Percentiles rank a stretch among this genome's conserved stretches.
Evolutionary conservation across 1,140 invertebrate genomes (phyloP).

Genomic region (Trypoxylus dichotomus): DNA sequence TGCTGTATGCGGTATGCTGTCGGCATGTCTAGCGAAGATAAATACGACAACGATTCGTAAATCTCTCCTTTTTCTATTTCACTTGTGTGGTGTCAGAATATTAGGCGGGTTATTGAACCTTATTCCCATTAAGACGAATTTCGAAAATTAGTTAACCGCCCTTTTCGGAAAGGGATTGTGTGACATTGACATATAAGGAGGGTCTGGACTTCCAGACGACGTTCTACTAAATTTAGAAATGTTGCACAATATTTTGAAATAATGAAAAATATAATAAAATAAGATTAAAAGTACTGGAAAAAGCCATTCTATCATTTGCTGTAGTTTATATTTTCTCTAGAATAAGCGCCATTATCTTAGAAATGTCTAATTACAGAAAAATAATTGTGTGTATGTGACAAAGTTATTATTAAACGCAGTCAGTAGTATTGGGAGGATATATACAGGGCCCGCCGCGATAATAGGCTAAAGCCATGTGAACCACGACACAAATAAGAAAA

Average conservation of each 20-base stretch:
- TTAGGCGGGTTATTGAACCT: slow-evolving; percentile 9
- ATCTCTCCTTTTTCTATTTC: slow-evolving; percentile 12
- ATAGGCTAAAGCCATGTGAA: too few species aligned
- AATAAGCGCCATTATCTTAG: too few species aligned
- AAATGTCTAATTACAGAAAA: too few species aligned
- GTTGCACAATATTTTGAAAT: not conserved
- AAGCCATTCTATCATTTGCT: too few species aligned
- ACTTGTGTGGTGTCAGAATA: not conserved
- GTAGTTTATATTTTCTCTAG: too few species aligned
- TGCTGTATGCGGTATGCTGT: not conserved
- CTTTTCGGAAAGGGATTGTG: not conserved
- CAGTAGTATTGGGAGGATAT: too few species aligned
- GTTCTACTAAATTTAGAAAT: not conserved
- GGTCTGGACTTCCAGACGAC: not conserved
- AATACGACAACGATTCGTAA: slow-evolving; percentile 21
- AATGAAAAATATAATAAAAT: too few species aligned
- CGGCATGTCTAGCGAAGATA: slow-evolving; percentile 9
- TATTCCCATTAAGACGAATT: not conserved
- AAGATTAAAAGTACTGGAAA: too few species aligned
- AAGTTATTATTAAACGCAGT: too few species aligned
- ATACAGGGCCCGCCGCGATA: too few species aligned
- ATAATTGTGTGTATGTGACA: too few species aligned
- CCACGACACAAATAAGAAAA: too few species aligned
- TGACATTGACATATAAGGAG: not conserved
- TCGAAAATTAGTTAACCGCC: not conserved